Evolutionary conservation across 2,888 invertebrate genomes (phyloP), one percentile per base, ranked within the genome.

Genomic region (Epinotia bilunana): DNA sequence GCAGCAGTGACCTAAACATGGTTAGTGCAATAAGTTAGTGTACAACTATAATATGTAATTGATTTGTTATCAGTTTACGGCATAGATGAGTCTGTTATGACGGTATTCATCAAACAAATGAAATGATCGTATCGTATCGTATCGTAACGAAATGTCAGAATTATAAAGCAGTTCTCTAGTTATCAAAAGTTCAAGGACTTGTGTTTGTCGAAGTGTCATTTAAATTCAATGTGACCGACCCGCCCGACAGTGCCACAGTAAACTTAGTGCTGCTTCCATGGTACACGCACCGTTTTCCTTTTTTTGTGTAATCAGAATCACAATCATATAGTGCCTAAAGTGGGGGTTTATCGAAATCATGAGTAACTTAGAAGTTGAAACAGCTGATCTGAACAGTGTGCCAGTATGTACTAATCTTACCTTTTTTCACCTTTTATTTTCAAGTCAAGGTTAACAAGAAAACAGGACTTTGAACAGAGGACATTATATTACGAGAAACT

Each of bases 301-400:
- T 43, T 61, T 43, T 71, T 28, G 70, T 71, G 61, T 43, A 7
- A 20, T 65, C 23, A 28, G 4, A 58, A 57, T 65, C 23, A 43
- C 5, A 63, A 57, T 9, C 43, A 58, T 7, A 49, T 43, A n/a
- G n/a, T n/a, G n/a, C n/a, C n/a, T n/a, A 20, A 18, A 1, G 39
- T 43, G 16, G 5, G 6, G 3, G 12, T 18, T 62, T 18, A 18
- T 53, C 70, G 55, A 61, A 74, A 81, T 77, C 73, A 91, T 91
- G 90, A 87, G 83, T 84, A 87, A 88, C 77, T 82, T 90, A 79
- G 77, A 88, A 83, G 87, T 84, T 77, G 89, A 87, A 70, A 73
- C 87, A 46, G 82, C 81, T 60, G 88, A 90, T 63, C 77, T 87
- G 74, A 89, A 86, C 78, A 84, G 83, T 69, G 20, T 80, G 72